Evolutionary conservation across 2,113 vertebrate genomes (phyloP).

Genomic region (Hyaena hyaena): DNA sequence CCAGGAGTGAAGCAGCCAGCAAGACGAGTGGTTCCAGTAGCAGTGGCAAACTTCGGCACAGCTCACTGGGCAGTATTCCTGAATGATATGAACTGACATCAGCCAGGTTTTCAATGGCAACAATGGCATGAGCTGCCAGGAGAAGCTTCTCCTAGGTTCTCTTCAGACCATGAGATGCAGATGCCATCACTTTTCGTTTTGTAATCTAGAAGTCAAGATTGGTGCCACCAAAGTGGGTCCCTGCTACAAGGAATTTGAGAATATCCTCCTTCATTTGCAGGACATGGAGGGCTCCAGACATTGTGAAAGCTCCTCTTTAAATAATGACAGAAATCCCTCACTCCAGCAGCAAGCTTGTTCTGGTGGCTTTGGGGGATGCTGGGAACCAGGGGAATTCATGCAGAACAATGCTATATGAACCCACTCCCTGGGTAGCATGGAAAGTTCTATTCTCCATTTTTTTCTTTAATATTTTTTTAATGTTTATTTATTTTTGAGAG

Average conservation of each 20-base stretch:
- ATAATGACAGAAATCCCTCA: background rate
- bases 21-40: background rate
- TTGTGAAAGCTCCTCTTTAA: background rate
- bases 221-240: background rate
- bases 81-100: background rate
- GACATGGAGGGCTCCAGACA: background rate
- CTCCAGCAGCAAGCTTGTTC: background rate
- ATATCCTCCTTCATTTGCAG: background rate
- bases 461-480: no score
- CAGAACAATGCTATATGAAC: background rate
- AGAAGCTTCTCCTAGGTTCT: background rate
- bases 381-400: background rate
- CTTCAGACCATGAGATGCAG: background rate
- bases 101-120: background rate
- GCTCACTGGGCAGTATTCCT: background rate
- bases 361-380: background rate
- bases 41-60: background rate
- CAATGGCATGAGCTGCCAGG: background rate
- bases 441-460: background rate
- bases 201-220: background rate
- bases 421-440: background rate
- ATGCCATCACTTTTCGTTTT: background rate
- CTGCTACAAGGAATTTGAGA: background rate
- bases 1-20: background rate
- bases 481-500: no score